Conservation (phyloP, 2,113 vertebrate species). For the Sturnira hondurensis region DNA sequence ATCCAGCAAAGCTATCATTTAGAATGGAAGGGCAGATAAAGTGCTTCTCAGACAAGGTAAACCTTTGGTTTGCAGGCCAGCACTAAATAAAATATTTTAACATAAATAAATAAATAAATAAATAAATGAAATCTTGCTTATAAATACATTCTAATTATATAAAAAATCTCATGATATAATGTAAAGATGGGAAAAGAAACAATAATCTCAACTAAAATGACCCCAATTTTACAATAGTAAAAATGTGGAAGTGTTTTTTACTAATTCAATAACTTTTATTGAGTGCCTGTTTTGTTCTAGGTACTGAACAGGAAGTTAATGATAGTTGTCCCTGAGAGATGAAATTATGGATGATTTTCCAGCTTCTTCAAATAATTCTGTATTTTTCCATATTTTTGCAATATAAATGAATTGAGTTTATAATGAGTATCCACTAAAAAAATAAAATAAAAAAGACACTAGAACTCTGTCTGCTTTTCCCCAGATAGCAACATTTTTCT, state of each 20-base stretch:
- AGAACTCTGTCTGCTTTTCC: not conserved
- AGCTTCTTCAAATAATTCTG: slow-evolving; percentile 3
- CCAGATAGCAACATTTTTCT: slow-evolving; percentile 1
- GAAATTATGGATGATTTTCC: not conserved
- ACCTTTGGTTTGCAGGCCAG: too few relatives aligned
- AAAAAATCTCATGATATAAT: not conserved
- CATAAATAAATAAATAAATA: too few relatives aligned
- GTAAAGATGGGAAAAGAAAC: not conserved
- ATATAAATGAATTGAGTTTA: slow-evolving; percentile 26
- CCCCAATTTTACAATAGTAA: slow-evolving; percentile 3
- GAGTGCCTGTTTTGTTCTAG: not conserved
- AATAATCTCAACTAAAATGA: slow-evolving; percentile 20
- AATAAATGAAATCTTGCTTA: not conserved
- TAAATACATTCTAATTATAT: slow-evolving; percentile 24
- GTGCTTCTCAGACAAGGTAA: too few relatives aligned
- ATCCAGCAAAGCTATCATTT: too few relatives aligned
- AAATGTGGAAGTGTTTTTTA: not conserved
- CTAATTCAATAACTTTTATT: not conserved
- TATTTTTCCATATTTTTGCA: slow-evolving; percentile 9
- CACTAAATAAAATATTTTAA: too few relatives aligned
- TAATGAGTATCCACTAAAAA: slow-evolving; percentile 16
- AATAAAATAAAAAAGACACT: not conserved
- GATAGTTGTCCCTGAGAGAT: not conserved
- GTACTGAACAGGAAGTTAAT: not conserved
- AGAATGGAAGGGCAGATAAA: too few relatives aligned